phyloP scores from a whole-genome alignment of 2,888 invertebrate species.

The Thyatira batis region DNA sequence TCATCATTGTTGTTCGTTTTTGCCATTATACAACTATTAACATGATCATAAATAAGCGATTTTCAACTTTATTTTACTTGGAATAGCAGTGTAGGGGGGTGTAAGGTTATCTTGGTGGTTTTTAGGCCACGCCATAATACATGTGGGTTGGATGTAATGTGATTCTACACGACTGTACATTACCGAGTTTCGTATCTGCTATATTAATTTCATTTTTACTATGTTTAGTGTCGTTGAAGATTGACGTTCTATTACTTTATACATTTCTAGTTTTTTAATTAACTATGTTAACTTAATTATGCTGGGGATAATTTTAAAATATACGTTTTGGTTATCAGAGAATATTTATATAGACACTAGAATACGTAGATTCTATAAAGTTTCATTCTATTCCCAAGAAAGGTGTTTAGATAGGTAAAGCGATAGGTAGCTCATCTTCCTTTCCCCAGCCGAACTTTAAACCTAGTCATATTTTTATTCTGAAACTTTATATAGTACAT shows the following conservation, averaged over 20 bases:
- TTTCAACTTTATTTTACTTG: constrained; percentile 15
- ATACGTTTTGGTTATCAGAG: no score
- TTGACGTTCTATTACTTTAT: not conserved
- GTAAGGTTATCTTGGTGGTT: constrained; percentile 6
- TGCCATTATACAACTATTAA: constrained; percentile 12
- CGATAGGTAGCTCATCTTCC: no score
- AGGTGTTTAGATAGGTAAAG: no score
- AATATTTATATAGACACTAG: no score
- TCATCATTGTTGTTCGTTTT: constrained; percentile 57
- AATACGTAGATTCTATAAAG: no score
- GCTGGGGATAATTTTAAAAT: no score
- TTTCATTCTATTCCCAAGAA: no score
- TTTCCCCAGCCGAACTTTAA: no score
- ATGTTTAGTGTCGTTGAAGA: not conserved
- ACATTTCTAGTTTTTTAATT: no score
- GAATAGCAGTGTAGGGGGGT: not conserved
- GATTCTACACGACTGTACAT: constrained; percentile 6
- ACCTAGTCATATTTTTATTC: no score
- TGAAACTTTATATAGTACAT: no score
- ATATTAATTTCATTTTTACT: not conserved
- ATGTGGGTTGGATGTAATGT: constrained; percentile 26
- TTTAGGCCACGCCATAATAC: constrained; percentile 22
- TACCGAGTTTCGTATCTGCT: not conserved
- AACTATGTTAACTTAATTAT: no score
- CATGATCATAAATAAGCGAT: constrained; percentile 10